A percentile compares a stretch with the other conserved stretches of the same genome.
Conservation (phyloP, 2,113 vertebrate genomes). For the Platysternon megacephalum region DNA sequence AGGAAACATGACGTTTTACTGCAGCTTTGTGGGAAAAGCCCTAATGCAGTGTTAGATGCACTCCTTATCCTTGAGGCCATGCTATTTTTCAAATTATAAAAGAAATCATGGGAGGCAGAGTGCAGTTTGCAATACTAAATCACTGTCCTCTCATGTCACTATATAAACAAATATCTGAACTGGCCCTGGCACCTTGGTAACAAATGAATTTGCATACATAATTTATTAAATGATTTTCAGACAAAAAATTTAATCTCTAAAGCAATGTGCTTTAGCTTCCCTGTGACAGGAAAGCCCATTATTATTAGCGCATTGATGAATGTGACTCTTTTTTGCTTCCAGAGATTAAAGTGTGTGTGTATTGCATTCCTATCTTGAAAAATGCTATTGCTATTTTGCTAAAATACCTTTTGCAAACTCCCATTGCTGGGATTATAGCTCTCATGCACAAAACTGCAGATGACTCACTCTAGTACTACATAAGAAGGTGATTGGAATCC, state of each 20-base stretch:
- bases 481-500: background rate
- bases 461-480: background rate
- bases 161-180: slow-evolving; percentile 32
- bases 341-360: slow-evolving; percentile 56
- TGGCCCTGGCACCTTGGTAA: slow-evolving; percentile 44
- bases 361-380: slow-evolving; percentile 24
- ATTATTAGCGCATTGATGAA: slow-evolving; percentile 35
- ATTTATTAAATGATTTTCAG: slow-evolving; percentile 44
- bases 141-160: slow-evolving; percentile 33
- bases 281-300: slow-evolving; percentile 48
- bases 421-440: slow-evolving; percentile 26
- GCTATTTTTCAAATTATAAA: slow-evolving; percentile 53
- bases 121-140: slow-evolving; percentile 51
- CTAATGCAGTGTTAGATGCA: background rate
- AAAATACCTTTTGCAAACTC: slow-evolving; percentile 49
- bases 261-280: slow-evolving; percentile 45
- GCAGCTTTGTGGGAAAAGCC: slow-evolving; percentile 16
- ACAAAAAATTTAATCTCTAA: slow-evolving; percentile 51
- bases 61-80: slow-evolving; percentile 27
- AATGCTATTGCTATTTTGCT: slow-evolving; percentile 16
- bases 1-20: slow-evolving; percentile 5
- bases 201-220: slow-evolving; percentile 55
- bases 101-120: slow-evolving; percentile 44
- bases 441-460: slow-evolving; percentile 1
- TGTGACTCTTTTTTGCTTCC: slow-evolving; percentile 12